Conservation (phyloP, 1,140 invertebrate species). For the Drosophila nasuta region DNA sequence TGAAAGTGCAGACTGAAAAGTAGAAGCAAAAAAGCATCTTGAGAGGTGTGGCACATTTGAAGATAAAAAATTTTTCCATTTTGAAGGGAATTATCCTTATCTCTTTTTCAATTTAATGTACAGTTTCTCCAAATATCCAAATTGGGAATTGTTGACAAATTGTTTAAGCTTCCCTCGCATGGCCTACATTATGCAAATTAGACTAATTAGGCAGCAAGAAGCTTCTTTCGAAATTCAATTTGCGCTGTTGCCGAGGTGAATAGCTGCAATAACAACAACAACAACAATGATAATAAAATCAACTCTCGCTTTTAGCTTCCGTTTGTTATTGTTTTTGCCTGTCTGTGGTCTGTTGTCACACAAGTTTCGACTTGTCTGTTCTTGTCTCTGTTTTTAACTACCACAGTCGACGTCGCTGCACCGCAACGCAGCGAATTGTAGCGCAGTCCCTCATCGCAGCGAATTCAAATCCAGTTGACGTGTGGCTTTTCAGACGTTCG, state of each 20-base stretch:
- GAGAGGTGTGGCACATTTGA: slow-evolving; percentile 57
- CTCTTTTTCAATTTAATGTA: not conserved
- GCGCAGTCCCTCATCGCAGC: not conserved
- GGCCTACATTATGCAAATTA: slow-evolving; percentile 34
- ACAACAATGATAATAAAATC: slow-evolving; percentile 18
- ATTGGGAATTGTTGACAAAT: not conserved
- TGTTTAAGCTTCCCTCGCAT: slow-evolving; percentile 14
- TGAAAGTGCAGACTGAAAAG: no score
- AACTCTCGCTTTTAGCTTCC: slow-evolving; percentile 50
- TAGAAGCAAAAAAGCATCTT: not conserved
- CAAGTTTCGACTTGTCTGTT: slow-evolving; percentile 32
- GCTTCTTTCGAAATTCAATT: slow-evolving; percentile 9
- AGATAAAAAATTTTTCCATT: not conserved
- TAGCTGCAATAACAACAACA: slow-evolving; percentile 10
- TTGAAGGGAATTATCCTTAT: not conserved
- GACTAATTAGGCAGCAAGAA: slow-evolving; percentile 21
- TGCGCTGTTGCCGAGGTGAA: slow-evolving; percentile 39
- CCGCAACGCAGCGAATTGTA: slow-evolving; percentile 3
- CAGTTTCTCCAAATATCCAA: not conserved
- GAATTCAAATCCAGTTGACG: slow-evolving; percentile 60
- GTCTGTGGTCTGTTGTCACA: slow-evolving; percentile 25
- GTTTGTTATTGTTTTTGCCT: slow-evolving; percentile 38
- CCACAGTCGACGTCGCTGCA: slow-evolving; percentile 16
- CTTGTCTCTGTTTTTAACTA: slow-evolving; percentile 46
- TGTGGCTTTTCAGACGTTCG: slow-evolving; percentile 60